phyloP scores from a whole-genome alignment of 2,888 invertebrate species.

The Diabrotica balteata region DNA sequence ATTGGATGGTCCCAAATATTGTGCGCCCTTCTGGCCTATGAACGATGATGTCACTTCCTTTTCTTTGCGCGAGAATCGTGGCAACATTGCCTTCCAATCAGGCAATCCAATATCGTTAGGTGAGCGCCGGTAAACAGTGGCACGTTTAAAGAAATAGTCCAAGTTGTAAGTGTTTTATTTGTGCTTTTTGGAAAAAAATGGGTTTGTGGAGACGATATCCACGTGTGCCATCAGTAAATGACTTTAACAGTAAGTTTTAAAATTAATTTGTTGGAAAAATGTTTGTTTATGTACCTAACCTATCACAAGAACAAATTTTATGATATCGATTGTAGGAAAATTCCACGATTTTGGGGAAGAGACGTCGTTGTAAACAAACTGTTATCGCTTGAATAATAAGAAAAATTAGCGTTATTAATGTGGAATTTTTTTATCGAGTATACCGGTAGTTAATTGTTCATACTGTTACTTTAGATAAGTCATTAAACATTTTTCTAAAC shows the following conservation, averaged over 20 bases:
- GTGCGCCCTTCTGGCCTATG: no score
- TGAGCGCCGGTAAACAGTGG: not conserved
- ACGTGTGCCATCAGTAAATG: conserved; percentile 47
- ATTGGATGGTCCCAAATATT: no score
- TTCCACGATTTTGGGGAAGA: conserved; percentile 18
- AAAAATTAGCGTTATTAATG: no score
- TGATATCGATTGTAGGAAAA: conserved; percentile 17
- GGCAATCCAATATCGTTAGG: not conserved
- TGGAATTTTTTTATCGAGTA: no score
- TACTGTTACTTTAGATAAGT: no score
- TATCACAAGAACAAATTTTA: not conserved
- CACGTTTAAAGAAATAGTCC: not conserved
- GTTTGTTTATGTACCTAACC: conserved; percentile 30
- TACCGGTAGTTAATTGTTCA: no score
- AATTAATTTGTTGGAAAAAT: not conserved
- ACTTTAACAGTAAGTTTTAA: conserved; percentile 47
- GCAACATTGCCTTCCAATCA: not conserved
- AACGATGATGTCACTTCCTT: no score
- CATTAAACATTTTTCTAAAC: no score
- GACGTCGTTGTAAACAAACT: conserved; percentile 3
- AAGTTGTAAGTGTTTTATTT: not conserved
- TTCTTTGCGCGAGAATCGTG: not conserved
- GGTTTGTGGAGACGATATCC: conserved; percentile 50
- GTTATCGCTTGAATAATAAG: no score
- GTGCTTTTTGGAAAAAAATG: conserved; percentile 31